phyloP scores from a whole-genome alignment of 2,113 vertebrate species.

The Neopipo cinnamomea region DNA sequence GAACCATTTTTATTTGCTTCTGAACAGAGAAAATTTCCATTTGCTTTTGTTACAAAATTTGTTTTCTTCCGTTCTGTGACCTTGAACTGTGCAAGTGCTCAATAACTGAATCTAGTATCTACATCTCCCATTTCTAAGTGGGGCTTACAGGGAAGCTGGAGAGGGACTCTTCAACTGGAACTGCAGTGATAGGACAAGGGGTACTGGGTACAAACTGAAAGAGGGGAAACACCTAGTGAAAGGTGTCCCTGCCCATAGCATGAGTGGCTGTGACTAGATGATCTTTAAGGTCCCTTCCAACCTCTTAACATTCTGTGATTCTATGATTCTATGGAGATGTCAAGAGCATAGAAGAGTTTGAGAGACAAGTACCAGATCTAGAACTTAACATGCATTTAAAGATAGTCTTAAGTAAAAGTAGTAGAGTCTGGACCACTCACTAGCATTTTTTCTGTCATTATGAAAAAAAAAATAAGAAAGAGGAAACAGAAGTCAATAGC shows the following conservation, averaged over 20 bases:
- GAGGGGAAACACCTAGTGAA: neutral
- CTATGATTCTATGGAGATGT: neutral
- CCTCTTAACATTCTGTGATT: neutral
- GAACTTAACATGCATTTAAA: conserved; percentile 14
- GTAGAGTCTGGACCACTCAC: neutral
- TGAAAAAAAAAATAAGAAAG: neutral
- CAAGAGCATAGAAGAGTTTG: conserved; percentile 43
- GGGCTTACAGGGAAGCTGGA: neutral
- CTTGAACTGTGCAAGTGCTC: neutral
- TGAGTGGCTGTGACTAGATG: neutral
- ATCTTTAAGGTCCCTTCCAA: neutral
- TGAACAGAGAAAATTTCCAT: neutral
- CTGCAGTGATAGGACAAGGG: neutral
- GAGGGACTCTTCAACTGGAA: neutral
- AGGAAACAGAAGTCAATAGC: neutral
- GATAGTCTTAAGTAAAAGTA: conserved; percentile 37
- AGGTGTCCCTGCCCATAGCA: neutral
- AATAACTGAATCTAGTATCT: neutral
- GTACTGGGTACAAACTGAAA: neutral
- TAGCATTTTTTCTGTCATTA: neutral
- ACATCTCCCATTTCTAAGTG: neutral
- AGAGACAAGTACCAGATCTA: conserved; percentile 23
- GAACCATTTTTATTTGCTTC: neutral
- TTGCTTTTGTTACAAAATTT: neutral
- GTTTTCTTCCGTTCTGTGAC: neutral